Base-by-base conservation (phyloP, 30 jellyfish, hydroid and myxozoan species). In the Hydra vulgaris region DNA sequence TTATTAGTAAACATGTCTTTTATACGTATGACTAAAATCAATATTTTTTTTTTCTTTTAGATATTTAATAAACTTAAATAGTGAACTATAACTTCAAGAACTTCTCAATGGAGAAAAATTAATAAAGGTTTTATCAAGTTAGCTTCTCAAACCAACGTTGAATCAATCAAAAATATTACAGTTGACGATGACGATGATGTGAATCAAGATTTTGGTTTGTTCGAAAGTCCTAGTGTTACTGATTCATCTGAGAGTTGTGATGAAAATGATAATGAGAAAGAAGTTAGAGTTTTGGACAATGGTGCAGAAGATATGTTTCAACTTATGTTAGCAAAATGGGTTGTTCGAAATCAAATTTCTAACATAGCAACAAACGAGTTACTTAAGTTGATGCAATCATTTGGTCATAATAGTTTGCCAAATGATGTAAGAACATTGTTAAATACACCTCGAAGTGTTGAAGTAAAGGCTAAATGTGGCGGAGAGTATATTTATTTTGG, bases 391-490 rank as follows among this genome's bases (percentile, higher is more conserved):
- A 21, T 76, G 23, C 84, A 23, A 15, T 18, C 25, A 18, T 26
- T 26, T 26, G 78, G 25, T 15, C 21, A 19, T 27, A 80, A 21
- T 25, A 54, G 21, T 73, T 18, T 79, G 0, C 86, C 83, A 0
- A 79, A 54, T 18, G 86, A 79, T 66, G 84, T 82, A 54, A 79
- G 86, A 79, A 79, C 86, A 8, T 23, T 79, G 53, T 22, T 79
- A 53, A 61, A 67, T 18, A 79, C 86, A 17, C 86, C 84, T 22
- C 17, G 84, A 75, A 12, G 68, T 68, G 27, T 55, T 67, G 54
- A 83, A 52, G 53, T 68, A 23, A 20, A 21, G 19, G 8, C 19
- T 26, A 83, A 25, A 25, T 68, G 84, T 21, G 84, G 84, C 7
- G 84, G 84, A n/a, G 78, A 27, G 25, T 76, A 76, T 53, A 19